Conservation (phyloP, 2,113 vertebrate genomes). For the Carettochelys insculpta region DNA sequence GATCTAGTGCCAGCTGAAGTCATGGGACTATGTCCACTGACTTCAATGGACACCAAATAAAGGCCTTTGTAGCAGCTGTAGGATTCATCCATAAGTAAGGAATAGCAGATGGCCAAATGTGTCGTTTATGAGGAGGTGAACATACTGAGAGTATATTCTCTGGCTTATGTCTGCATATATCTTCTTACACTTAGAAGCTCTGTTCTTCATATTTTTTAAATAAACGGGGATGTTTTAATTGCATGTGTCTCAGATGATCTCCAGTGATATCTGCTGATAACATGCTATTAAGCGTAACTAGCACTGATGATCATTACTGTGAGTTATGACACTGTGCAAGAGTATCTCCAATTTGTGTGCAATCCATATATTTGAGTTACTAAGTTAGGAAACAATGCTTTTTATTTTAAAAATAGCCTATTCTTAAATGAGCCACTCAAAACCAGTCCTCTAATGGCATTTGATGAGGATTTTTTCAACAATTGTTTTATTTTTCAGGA, state of each 20-base stretch:
- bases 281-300: background rate
- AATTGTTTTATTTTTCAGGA: background rate
- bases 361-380: background rate
- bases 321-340: background rate
- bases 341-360: background rate
- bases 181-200: constrained; percentile 3
- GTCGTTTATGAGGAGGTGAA: background rate
- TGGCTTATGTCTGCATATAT: constrained; percentile 34
- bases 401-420: background rate
- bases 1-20: background rate
- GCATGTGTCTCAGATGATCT: background rate
- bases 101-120: constrained; percentile 28
- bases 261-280: background rate
- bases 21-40: background rate
- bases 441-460: background rate
- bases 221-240: constrained; percentile 17
- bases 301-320: background rate
- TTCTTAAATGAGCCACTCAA: background rate
- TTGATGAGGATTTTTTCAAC: background rate
- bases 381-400: background rate
- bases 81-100: background rate
- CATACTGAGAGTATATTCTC: background rate
- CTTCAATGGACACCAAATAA: background rate
- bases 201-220: background rate
- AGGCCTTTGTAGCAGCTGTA: background rate